Percentiles rank a stretch among this genome's conserved stretches.
Conservation (phyloP, 2,888 invertebrate genomes). For the Caenorhabditis wallacei region DNA sequence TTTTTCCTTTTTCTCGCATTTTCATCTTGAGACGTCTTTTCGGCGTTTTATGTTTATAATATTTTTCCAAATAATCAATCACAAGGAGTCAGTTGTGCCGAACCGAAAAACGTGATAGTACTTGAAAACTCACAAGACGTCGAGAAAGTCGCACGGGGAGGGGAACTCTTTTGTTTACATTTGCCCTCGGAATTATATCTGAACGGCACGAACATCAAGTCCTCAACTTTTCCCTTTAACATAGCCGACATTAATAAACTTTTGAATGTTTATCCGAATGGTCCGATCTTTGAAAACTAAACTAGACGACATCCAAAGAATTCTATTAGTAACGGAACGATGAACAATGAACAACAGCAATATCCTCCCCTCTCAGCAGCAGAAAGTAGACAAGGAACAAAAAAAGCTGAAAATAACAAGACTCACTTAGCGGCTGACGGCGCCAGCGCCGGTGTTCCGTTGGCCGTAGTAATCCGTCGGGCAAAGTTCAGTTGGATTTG, state of each 20-base stretch:
- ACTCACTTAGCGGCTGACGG: slow-evolving; percentile 66
- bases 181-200: slow-evolving; percentile 54
- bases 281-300: neutral
- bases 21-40: neutral
- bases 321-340: slow-evolving; percentile 20
- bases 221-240: neutral
- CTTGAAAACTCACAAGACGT: slow-evolving; percentile 58
- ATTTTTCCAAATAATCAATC: slow-evolving; percentile 24
- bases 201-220: slow-evolving; percentile 63
- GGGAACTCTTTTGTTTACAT: slow-evolving; percentile 55
- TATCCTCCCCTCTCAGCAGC: neutral
- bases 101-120: slow-evolving; percentile 62
- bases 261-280: slow-evolving; percentile 4
- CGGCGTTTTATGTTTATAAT: slow-evolving; percentile 24
- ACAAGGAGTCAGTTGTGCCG: slow-evolving; percentile 48
- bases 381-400: slow-evolving; percentile 31
- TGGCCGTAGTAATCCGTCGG: slow-evolving; percentile 64
- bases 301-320: slow-evolving; percentile 14
- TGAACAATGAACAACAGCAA: slow-evolving; percentile 19
- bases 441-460: slow-evolving; percentile 64
- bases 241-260: slow-evolving; percentile 24
- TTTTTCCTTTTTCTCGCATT: neutral
- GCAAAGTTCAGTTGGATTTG: slow-evolving; percentile 74
- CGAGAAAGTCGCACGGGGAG: slow-evolving; percentile 31
- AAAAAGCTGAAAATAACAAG: slow-evolving; percentile 22